phyloP scores from a whole-genome alignment of 92 coral and sea anemone genomes.

The Zoanthus gigantus region DNA sequence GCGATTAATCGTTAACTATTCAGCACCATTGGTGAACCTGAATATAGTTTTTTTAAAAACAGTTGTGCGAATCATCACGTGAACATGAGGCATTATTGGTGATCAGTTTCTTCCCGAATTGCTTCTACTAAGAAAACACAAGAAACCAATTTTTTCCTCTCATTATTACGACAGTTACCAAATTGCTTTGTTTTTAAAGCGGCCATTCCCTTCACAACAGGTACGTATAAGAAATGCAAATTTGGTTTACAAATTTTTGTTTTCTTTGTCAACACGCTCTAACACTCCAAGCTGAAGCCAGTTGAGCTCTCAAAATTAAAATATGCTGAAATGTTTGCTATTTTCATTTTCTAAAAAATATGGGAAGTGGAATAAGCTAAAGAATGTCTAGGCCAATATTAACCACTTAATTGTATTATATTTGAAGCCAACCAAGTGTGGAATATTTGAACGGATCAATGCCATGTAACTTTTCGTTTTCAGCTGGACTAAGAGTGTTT shows the following conservation, averaged over 20 bases:
- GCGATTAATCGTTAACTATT: too few relatives aligned
- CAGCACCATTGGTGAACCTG: too few relatives aligned
- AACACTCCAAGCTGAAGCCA: not conserved
- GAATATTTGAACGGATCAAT: too few relatives aligned
- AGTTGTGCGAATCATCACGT: not conserved
- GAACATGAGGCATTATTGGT: not conserved
- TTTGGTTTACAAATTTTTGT: not conserved
- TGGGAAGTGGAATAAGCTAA: not conserved
- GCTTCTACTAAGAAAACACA: not conserved
- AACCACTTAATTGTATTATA: too few relatives aligned
- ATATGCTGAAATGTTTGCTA: not conserved
- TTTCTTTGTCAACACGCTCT: not conserved
- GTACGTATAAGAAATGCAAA: constrained; percentile 23
- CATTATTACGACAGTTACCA: not conserved
- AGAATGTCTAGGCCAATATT: not conserved
- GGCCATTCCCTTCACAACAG: not conserved
- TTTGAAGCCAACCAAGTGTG: too few relatives aligned
- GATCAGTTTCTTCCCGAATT: not conserved
- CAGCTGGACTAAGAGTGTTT: too few relatives aligned
- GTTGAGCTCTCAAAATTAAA: not conserved
- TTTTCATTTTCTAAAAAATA: too few relatives aligned
- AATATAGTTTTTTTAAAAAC: too few relatives aligned
- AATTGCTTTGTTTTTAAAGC: not conserved
- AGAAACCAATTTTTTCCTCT: not conserved
- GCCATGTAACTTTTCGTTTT: too few relatives aligned